phyloP scores from a whole-genome alignment of 1,140 invertebrate species.

The Eupeodes corollae region DNA sequence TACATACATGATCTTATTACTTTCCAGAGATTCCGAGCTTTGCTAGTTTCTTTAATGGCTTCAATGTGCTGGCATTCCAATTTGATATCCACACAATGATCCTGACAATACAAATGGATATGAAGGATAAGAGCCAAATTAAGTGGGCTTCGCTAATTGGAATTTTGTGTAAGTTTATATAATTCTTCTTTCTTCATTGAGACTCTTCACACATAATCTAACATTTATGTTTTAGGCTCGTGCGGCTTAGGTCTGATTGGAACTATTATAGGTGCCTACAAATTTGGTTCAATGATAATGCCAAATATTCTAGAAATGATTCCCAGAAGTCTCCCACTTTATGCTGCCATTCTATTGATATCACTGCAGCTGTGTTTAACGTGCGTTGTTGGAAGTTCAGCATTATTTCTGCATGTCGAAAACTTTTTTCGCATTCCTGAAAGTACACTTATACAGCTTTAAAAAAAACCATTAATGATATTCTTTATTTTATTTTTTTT shows the following conservation, averaged over 20 bases:
- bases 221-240: slow-evolving; percentile 39
- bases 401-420: slow-evolving; percentile 63
- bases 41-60: slow-evolving; percentile 41
- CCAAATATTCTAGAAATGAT: slow-evolving; percentile 45
- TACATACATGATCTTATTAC: too few relatives aligned
- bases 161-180: slow-evolving; percentile 44
- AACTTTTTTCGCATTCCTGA: slow-evolving; percentile 46
- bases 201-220: too few relatives aligned
- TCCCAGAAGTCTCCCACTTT: slow-evolving; percentile 47
- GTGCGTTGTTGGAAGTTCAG: slow-evolving; percentile 58
- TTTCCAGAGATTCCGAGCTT: slow-evolving; percentile 28
- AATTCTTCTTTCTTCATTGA: not conserved
- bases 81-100: slow-evolving; percentile 71
- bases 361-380: slow-evolving; percentile 65
- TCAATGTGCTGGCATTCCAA: slow-evolving; percentile 55
- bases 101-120: slow-evolving; percentile 67
- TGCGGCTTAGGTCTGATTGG: slow-evolving; percentile 53
- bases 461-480: not conserved
- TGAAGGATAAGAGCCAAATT: slow-evolving; percentile 54
- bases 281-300: slow-evolving; percentile 46
- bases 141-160: slow-evolving; percentile 50
- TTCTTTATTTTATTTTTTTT: slow-evolving; percentile 17
- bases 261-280: slow-evolving; percentile 45
- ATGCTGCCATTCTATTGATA: slow-evolving; percentile 51
- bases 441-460: slow-evolving; percentile 41